Evolutionary conservation across 2,797 vertebrate species (phyloP).

Genomic region (Onychomys torridus): DNA sequence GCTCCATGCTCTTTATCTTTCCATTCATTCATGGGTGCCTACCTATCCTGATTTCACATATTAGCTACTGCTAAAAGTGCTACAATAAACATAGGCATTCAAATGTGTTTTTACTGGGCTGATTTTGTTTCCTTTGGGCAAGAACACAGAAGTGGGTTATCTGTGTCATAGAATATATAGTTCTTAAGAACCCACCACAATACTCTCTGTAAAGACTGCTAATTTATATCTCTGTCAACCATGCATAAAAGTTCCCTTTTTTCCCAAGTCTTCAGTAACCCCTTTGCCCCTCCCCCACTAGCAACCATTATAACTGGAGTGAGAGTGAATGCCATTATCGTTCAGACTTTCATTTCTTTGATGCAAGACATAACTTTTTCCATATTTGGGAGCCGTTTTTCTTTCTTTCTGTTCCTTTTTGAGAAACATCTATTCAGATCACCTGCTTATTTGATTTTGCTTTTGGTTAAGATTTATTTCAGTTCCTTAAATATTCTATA

Average conservation of each 20-base stretch:
- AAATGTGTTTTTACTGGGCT: background rate
- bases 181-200: background rate
- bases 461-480: background rate
- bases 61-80: background rate
- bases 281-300: rapidly evolving
- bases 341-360: background rate
- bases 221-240: background rate
- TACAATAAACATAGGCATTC: background rate
- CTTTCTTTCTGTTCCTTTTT: background rate
- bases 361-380: background rate
- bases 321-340: background rate
- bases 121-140: background rate
- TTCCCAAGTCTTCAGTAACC: background rate
- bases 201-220: background rate
- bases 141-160: background rate
- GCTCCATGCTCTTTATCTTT: background rate
- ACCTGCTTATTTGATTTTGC: background rate
- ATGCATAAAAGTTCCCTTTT: background rate
- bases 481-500: background rate
- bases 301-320: background rate
- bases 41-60: background rate
- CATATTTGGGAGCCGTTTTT: background rate
- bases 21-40: background rate
- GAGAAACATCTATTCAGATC: background rate
- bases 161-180: background rate